Evolutionary conservation across 2,888 invertebrate species (phyloP).

Genomic region (Leucoptera coffeella): DNA sequence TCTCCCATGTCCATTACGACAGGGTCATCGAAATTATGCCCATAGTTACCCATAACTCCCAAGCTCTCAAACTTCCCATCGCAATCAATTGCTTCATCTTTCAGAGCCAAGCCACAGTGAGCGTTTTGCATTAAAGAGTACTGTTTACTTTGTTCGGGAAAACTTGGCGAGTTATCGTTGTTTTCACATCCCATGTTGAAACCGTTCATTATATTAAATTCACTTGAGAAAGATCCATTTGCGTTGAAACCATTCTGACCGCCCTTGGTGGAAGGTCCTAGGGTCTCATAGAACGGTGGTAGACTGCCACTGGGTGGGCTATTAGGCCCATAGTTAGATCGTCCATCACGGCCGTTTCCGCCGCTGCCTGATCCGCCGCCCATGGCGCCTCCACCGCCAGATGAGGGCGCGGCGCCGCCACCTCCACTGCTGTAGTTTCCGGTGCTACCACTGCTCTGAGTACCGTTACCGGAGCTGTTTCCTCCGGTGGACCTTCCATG

Average conservation of each 20-base stretch:
- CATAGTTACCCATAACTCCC: conserved; percentile 52
- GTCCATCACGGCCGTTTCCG: conserved; percentile 71
- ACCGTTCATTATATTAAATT: conserved; percentile 63
- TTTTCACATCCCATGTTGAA: conserved; percentile 74
- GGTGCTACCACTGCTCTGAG: conserved; percentile 39
- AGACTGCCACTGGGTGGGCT: conserved; percentile 82
- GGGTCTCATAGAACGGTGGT: conserved; percentile 84
- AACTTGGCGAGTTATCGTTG: conserved; percentile 51
- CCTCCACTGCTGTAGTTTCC: conserved; percentile 51
- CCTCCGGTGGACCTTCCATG: conserved; percentile 67
- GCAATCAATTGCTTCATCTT: conserved; percentile 78
- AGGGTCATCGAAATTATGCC: conserved; percentile 66
- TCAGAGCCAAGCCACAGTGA: conserved; percentile 71
- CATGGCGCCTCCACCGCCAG: conserved; percentile 55
- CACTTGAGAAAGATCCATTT: conserved; percentile 59
- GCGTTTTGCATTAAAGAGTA: conserved; percentile 78
- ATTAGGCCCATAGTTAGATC: conserved; percentile 81
- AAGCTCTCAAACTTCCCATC: conserved; percentile 70
- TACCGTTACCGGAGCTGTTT: conserved; percentile 42
- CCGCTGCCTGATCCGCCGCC: conserved; percentile 72
- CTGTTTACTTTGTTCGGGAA: conserved; percentile 59
- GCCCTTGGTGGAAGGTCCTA: conserved; percentile 59
- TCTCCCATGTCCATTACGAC: conserved; percentile 82
- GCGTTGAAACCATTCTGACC: conserved; percentile 71
- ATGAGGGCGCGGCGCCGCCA: conserved; percentile 50